Evolutionary conservation across 1,140 invertebrate species (phyloP).

Genomic region (Protaetia brevitarsis): DNA sequence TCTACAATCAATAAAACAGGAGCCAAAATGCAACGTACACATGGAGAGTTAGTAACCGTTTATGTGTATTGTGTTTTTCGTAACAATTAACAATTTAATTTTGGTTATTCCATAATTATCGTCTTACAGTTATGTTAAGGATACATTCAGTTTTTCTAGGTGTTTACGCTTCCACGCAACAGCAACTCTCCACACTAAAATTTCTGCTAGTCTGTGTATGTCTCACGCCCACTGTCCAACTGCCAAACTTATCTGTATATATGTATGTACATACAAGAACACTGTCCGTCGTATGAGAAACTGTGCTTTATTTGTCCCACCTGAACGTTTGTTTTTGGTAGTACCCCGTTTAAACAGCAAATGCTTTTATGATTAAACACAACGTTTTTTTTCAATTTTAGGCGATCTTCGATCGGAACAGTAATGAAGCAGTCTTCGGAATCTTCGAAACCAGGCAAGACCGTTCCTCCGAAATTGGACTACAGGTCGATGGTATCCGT

Average conservation of each 20-base stretch:
- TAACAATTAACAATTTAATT: neutral
- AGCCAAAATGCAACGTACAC: neutral
- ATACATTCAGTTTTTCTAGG: neutral
- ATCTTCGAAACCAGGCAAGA: slow-evolving; percentile 54
- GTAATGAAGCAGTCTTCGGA: slow-evolving; percentile 66
- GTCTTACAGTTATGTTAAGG: neutral
- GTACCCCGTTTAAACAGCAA: neutral
- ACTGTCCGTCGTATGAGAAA: neutral
- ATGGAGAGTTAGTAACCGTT: neutral
- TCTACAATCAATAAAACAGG: neutral
- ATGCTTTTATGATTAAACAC: neutral
- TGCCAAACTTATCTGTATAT: neutral
- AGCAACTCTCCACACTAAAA: neutral
- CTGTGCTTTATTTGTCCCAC: slow-evolving; percentile 2
- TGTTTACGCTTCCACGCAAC: slow-evolving; percentile 1
- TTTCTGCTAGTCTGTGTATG: slow-evolving; percentile 6
- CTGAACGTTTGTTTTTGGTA: neutral
- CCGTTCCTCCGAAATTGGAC: slow-evolving; percentile 69
- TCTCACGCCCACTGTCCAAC: neutral
- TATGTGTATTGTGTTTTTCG: neutral
- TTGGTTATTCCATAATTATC: neutral
- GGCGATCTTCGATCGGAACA: slow-evolving; percentile 76
- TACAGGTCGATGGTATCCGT: slow-evolving; percentile 90
- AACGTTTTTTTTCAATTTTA: slow-evolving; percentile 47
- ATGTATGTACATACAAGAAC: neutral